Evolutionary conservation across 1,140 invertebrate genomes (phyloP).

Genomic region (Bombus vancouverensis): DNA sequence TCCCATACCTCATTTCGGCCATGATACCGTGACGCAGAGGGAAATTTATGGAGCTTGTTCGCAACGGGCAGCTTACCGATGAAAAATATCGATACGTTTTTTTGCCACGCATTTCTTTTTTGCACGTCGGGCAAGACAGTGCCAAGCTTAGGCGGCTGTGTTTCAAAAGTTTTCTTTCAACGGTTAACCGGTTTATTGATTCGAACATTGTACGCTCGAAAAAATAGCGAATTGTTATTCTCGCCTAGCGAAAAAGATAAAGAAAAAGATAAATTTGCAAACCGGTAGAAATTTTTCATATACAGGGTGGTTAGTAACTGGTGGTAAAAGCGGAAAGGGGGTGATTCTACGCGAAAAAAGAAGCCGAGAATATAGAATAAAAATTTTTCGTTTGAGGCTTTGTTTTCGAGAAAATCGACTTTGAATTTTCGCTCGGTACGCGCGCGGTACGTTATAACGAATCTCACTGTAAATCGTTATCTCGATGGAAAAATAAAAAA

Average conservation of each 20-base stretch:
- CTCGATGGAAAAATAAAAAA: too few species aligned
- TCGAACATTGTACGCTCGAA: background rate
- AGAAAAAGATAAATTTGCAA: background rate
- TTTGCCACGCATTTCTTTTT: background rate
- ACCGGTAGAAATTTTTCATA: background rate
- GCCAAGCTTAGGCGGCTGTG: background rate
- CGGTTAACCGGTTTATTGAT: background rate
- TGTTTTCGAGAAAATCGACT: too few species aligned
- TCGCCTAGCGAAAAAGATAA: too few species aligned
- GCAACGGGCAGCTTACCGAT: background rate
- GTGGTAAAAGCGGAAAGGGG: too few species aligned
- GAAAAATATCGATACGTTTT: conserved; percentile 29
- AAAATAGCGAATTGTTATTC: background rate
- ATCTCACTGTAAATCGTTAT: too few species aligned
- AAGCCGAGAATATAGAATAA: too few species aligned
- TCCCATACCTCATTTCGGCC: background rate
- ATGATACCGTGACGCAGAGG: background rate
- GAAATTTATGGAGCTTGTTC: conserved; percentile 28
- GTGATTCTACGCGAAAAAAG: too few species aligned
- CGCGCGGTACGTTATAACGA: too few species aligned
- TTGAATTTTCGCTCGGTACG: too few species aligned
- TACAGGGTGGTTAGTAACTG: too few species aligned
- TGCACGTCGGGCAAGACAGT: background rate
- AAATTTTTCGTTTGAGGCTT: too few species aligned
- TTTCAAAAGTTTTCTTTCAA: background rate